Base-by-base conservation (phyloP, 2,888 invertebrate genomes). In the Apamea monoglypha region DNA sequence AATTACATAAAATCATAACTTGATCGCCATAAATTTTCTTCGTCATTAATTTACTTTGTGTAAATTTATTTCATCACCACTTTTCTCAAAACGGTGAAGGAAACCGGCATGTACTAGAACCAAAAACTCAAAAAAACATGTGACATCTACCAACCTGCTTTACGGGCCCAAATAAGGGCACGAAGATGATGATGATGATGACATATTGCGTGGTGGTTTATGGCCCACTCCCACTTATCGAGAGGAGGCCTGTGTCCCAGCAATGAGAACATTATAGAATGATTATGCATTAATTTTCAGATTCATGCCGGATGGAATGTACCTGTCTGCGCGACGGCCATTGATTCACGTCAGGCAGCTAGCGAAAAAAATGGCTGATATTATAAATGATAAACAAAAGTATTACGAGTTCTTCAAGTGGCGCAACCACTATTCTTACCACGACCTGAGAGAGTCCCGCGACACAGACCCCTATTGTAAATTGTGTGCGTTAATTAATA, bases 391-490 rank as follows among this genome's bases (percentile, higher is more conserved):
- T 36, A 87, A 87, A 50, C 83, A 89, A 1, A 84, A 82, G 64
- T 93, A 93, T 75, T 80, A 89, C 25, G 80, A 87, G 21, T 92
- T 86, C 67, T 93, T 93, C 80, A 91, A 87, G 71, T 93, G 93
- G 93, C 91, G 87, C 67, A 92, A 92, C 59, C 87, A 92, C 81
- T 93, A 93, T 59, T 88, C 90, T 2, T 93, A 90, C 76, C 87
- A 91, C n/a, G 47, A 72, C 18, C 70, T 72, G 5, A 36, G 3
- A 32, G 89, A 90, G 2, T 79, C 80, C 0, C 73, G 75, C 0
- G 82, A 88, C 1, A 87, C 88, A 0, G 88, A 91, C 44, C 71
- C 79, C 0, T 90, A 85, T 47, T 92, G 91, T 53, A 82, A 85
- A 67, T 72, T 92, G 1, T 92, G 92, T 66, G 73, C 75, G 1